phyloP scores from a whole-genome alignment of 2,888 invertebrate genomes.

The Tachina lurida region DNA sequence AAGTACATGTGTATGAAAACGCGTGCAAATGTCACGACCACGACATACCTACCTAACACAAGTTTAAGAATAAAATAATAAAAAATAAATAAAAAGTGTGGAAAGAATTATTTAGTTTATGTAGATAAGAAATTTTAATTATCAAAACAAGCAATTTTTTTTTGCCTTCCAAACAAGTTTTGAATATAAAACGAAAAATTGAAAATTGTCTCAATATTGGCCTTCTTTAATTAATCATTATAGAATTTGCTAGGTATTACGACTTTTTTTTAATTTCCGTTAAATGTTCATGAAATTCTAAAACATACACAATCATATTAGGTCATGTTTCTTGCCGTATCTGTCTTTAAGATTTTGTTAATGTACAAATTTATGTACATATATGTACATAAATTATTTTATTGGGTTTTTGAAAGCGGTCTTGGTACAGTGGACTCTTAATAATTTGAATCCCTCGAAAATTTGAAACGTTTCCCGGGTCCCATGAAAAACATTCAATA shows the following conservation, averaged over 20 bases:
- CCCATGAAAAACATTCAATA: no score
- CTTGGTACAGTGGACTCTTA: no score
- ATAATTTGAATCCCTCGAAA: no score
- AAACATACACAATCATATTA: conserved; percentile 8
- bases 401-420: no score
- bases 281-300: conserved; percentile 8
- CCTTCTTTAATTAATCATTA: background rate
- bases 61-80: no score
- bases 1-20: no score
- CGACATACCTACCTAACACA: no score
- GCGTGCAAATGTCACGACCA: no score
- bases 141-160: background rate
- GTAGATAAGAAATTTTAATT: conserved; percentile 1
- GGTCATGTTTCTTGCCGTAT: background rate
- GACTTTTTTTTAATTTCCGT: conserved; percentile 54
- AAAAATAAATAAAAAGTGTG: no score
- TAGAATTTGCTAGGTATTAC: background rate
- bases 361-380: background rate
- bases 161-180: background rate
- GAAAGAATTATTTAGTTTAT: background rate
- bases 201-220: background rate
- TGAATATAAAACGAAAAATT: background rate
- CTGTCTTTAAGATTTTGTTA: conserved; percentile 13
- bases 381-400: background rate
- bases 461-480: no score